Base-by-base conservation (phyloP, 2,888 invertebrate species). In the Plagiodera versicolora region DNA sequence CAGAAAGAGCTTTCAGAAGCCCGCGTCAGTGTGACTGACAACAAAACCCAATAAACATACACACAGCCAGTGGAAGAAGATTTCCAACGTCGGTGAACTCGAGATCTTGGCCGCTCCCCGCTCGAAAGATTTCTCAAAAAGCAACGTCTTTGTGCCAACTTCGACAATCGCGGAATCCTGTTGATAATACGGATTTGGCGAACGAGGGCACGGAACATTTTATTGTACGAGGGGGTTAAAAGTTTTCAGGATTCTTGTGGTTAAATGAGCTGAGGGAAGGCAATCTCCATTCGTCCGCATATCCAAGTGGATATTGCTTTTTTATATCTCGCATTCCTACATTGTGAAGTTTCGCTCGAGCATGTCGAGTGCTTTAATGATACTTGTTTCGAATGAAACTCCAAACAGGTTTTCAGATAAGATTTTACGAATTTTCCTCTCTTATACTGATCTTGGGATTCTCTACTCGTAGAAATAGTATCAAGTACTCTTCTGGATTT, bases 191-290 rank as follows among this genome's bases (percentile, higher is more conserved):
- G 39, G 39, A 39, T 39, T 39, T 39, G 39, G 10, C 39, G 39
- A 39, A 39, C 11, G 39, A 11, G 39, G 39, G 32, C 30, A 14
- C 28, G 45, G 32, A 58, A 58, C 58, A 51, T 30, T 58, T 58
- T 32, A 51, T 58, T 52, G 32, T 46, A 28, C 30, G 11, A 45
- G 28, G 51, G 58, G 19, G n/a, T 18, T 51, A 28, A 45, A 47
- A 57, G 20, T 52, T 58, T 58, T 58, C 52, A 30, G 51, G 32
- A 51, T 58, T 52, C 52, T 46, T 52, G 58, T 32, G 51, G 46
- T 51, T 50, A 58, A 58, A 58, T 58, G 58, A 58, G 49, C 51
- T 45, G 46, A 19, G 20, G 17, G 18, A 47, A 47, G 55, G 53
- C 53, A 53, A 53, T 53, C 53, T 53, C 44, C 45, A 53, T 53